Base-by-base conservation (phyloP, 92 coral and sea anemone species). In the Palythoa caribaeorum region DNA sequence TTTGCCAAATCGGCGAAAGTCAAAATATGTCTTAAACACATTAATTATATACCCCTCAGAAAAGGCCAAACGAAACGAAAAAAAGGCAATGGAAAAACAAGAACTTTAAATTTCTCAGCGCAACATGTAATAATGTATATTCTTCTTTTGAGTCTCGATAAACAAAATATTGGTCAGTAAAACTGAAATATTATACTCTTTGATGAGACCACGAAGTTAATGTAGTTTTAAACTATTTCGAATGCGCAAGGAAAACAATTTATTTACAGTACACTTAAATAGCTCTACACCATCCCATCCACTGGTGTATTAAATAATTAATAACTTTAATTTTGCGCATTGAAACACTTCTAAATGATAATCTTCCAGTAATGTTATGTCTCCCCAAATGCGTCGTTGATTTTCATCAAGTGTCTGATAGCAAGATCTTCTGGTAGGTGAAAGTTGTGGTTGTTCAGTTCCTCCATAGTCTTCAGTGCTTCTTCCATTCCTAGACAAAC, bases 351-450 rank as follows among this genome's bases (percentile, higher is more conserved):
- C 59, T 19, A 12, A 50, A 17, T 11, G 2, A 17, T 12, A 19
- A n/a, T 76, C 39, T 19, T 52, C 44, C 38, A 28, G 19, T n/a
- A 36, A 13, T 21, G 19, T 21, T 90, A 95, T 39, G 92, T 83
- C 47, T 97, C 99, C 13, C 99, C 99, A 70, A 97, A 97, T 0
- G 99, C 99, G 77, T 97, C 99, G 79, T 89, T 97, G 59, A 96
- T 96, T 89, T 96, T 95, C 81, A 98, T 97, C 73, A 97, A 66
- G 83, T 97, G 99, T 85, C 99, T 91, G 76, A 97, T 97, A 35
- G 99, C 99, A 1, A 97, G 94, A 87, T 97, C 99, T 79, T 97
- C 99, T 1, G 99, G 99, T 13, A 97, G 83, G 55, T 94, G 92
- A 48, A 94, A 97, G 84, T 97, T 94, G 85, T 92, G 88, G 48